A percentile compares a stretch with the other conserved stretches of the same genome.
These are phyloP conservation scores for Tenebrosternarchus preto DNA, from an alignment of 2,113 vertebrate genomes.

Conservation along the genomic window DNA sequence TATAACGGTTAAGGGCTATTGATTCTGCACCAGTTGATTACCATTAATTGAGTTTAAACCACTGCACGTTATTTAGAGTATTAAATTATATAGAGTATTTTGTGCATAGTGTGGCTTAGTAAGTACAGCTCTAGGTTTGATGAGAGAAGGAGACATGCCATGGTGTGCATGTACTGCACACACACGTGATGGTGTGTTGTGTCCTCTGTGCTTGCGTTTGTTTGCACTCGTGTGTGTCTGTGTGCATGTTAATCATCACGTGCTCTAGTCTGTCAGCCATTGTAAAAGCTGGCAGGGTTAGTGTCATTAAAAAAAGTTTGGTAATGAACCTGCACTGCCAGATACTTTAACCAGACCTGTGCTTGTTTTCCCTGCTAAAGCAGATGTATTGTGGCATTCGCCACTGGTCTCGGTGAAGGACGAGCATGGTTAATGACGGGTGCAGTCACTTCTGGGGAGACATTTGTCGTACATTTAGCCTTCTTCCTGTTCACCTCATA, in stretches of 20 bases:
- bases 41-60: no score
- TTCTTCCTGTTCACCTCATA: background rate
- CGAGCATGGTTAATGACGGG: background rate
- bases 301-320: background rate
- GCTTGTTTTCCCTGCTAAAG: background rate
- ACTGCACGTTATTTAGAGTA: no score
- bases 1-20: background rate
- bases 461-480: background rate
- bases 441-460: background rate
- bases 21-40: background rate
- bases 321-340: background rate
- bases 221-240: background rate
- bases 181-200: background rate
- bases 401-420: background rate
- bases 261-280: background rate
- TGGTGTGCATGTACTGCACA: background rate
- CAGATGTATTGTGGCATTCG: background rate
- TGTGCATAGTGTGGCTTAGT: background rate
- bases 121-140: background rate
- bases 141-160: background rate
- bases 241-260: background rate
- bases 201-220: background rate
- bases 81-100: no score
- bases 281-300: background rate
- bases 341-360: background rate